A percentile compares a stretch with the other conserved stretches of the same genome.
phyloP scores from a whole-genome alignment of 2,888 invertebrate genomes.

The Ectemnius cavifrons region DNA sequence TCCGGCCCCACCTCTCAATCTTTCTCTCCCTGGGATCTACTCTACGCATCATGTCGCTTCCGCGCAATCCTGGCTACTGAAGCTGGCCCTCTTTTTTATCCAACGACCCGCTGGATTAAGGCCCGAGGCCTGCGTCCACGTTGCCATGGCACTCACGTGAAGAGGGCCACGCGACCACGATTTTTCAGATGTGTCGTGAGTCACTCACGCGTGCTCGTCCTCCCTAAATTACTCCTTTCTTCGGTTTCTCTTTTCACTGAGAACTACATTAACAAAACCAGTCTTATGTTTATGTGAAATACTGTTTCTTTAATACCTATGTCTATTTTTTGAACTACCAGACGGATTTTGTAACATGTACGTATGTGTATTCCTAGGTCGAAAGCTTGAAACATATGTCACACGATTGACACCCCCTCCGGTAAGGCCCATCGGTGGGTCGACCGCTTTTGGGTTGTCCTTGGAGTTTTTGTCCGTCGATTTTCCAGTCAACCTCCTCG shows the following conservation, averaged over 20 bases:
- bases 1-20: slow-evolving; percentile 27
- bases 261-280: no score
- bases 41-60: slow-evolving; percentile 14
- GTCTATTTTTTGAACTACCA: no score
- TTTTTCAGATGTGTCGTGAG: no score
- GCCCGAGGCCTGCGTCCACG: background rate
- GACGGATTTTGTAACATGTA: no score
- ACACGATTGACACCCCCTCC: background rate
- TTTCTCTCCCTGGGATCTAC: slow-evolving; percentile 18
- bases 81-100: slow-evolving; percentile 53
- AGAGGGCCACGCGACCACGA: slow-evolving; percentile 15
- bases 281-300: no score
- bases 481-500: background rate
- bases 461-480: slow-evolving; percentile 2
- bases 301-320: no score
- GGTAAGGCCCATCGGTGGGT: background rate
- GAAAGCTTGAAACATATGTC: background rate
- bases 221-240: no score
- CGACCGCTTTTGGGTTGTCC: background rate
- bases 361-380: background rate
- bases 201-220: no score
- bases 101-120: slow-evolving; percentile 42
- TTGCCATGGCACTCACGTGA: background rate
- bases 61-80: slow-evolving; percentile 48
- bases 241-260: no score